phyloP scores from a whole-genome alignment of 2,113 vertebrate genomes.

The Podilymbus podiceps region DNA sequence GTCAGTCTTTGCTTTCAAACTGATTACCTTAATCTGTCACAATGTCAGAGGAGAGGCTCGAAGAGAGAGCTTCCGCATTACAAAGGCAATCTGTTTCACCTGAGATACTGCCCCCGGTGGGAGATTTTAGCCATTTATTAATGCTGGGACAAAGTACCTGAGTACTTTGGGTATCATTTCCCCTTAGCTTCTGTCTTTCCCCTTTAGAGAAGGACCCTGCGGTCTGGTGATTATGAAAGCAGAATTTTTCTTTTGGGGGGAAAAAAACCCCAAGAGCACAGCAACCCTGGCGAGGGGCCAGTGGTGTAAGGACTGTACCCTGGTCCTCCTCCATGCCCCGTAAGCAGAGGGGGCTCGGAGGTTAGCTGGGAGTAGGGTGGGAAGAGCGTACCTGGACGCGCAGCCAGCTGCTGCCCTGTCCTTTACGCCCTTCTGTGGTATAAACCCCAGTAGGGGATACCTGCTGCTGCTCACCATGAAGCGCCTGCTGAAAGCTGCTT shows the following conservation, averaged over 20 bases:
- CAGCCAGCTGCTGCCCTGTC: neutral
- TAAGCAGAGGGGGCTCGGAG: neutral
- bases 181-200: neutral
- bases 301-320: neutral
- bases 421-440: neutral
- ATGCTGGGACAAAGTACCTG: neutral
- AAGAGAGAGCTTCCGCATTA: neutral
- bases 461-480: fast-evolving
- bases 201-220: neutral
- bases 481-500: neutral
- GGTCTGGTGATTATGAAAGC: neutral
- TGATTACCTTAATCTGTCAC: neutral
- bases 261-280: too few species aligned
- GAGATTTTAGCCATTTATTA: neutral
- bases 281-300: neutral
- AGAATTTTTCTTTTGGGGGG: neutral
- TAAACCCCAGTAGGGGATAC: neutral
- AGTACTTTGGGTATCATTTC: neutral
- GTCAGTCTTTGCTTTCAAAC: neutral
- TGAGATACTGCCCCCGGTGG: too few species aligned
- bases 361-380: neutral
- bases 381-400: too few species aligned
- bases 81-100: neutral
- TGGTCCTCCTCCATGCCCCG: neutral
- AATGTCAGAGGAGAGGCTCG: neutral